These are phyloP conservation scores for Piprites chloris DNA, from an alignment of 2,113 vertebrate genomes.

Conservation along the genomic window DNA sequence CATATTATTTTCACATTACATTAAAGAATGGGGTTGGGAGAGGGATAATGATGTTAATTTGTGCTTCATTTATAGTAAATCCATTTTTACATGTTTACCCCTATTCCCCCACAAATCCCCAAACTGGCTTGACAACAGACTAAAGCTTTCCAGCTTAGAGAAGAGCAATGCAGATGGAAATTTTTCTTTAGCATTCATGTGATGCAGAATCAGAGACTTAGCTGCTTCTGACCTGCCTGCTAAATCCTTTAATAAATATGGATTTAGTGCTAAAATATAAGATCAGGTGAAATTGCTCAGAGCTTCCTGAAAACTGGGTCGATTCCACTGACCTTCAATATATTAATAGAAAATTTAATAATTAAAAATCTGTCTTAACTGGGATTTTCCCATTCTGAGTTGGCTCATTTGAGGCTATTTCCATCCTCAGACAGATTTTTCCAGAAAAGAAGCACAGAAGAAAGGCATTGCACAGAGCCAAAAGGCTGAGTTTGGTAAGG, in stretches of 20 bases:
- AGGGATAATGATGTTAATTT: slow-evolving; percentile 32
- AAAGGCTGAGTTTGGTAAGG: not conserved
- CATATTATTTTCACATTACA: not conserved
- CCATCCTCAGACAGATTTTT: not conserved
- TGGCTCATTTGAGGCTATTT: not conserved
- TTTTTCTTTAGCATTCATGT: slow-evolving; percentile 35
- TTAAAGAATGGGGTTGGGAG: slow-evolving; percentile 28
- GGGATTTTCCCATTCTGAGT: slow-evolving; percentile 27
- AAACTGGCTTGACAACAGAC: slow-evolving; percentile 10
- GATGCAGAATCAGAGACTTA: slow-evolving; percentile 31
- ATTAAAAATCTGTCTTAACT: slow-evolving; percentile 38
- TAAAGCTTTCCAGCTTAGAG: not conserved
- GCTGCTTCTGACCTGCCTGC: slow-evolving; percentile 6
- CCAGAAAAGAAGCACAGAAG: not conserved
- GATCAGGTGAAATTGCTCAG: slow-evolving; percentile 41
- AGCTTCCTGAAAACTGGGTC: slow-evolving; percentile 40
- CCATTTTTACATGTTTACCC: slow-evolving; percentile 24
- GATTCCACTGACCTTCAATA: slow-evolving; percentile 30
- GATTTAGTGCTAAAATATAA: slow-evolving; percentile 46
- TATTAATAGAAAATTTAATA: slow-evolving; percentile 40
- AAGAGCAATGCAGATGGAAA: not conserved
- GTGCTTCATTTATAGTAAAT: slow-evolving; percentile 26
- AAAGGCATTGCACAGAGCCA: not conserved
- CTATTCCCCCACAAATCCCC: not conserved
- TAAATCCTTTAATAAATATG: slow-evolving; percentile 61